phyloP scores from a whole-genome alignment of 2,797 vertebrate species.

The Coregonus suidteri region DNA sequence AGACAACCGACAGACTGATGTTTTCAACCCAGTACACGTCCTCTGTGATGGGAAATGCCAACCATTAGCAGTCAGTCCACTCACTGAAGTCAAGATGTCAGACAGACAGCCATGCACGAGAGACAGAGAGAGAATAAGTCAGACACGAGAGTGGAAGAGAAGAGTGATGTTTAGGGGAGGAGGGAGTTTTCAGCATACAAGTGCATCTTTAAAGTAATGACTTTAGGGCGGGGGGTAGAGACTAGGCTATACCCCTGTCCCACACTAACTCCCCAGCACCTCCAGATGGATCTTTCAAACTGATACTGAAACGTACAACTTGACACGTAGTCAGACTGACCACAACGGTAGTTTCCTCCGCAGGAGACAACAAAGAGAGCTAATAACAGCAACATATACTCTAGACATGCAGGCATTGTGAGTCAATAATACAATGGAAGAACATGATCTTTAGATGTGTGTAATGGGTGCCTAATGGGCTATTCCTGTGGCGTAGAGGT shows the following conservation, averaged over 20 bases:
- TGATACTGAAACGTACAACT: neutral
- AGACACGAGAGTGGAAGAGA: neutral
- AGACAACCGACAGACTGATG: neutral
- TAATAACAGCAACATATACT: neutral
- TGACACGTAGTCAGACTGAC: neutral
- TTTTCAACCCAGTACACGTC: conserved; percentile 1
- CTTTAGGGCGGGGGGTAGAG: neutral
- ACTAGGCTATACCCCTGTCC: neutral
- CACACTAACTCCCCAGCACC: neutral
- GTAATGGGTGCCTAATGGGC: neutral
- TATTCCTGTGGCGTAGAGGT: neutral
- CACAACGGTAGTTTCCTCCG: neutral
- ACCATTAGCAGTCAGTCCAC: neutral
- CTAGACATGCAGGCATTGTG: neutral
- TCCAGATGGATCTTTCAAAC: neutral
- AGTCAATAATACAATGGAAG: neutral
- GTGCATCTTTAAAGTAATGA: neutral
- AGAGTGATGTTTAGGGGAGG: neutral
- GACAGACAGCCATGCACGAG: neutral
- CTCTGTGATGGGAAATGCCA: neutral
- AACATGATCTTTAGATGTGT: neutral
- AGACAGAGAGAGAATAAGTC: neutral
- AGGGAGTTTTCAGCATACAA: neutral
- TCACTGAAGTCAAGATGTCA: conserved; percentile 35
- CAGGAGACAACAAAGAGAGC: neutral